Evolutionary conservation across 2,888 invertebrate genomes (phyloP).

Genomic region (Sarcophaga subvicina): DNA sequence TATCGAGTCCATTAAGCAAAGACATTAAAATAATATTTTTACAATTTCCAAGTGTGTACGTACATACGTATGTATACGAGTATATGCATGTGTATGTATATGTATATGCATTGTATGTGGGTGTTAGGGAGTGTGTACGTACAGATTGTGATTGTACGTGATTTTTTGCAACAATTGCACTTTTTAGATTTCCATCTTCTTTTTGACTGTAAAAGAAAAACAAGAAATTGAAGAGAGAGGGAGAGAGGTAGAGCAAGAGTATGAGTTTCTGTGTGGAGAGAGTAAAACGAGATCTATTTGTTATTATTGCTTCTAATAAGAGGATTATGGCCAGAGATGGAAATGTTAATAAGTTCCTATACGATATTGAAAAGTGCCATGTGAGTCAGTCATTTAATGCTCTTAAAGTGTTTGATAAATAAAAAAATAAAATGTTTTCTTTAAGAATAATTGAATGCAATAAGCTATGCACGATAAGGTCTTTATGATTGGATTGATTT

Average conservation of each 20-base stretch:
- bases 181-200: constrained; percentile 12
- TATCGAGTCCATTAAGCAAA: constrained; percentile 52
- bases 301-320: constrained; percentile 46
- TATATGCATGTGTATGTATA: too few species aligned
- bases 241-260: background rate
- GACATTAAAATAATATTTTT: constrained; percentile 58
- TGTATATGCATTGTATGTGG: background rate
- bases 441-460: too few species aligned
- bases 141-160: constrained; percentile 48
- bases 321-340: constrained; percentile 52
- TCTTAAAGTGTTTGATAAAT: too few species aligned
- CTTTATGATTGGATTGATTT: too few species aligned
- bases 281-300: background rate
- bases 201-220: background rate
- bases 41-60: constrained; percentile 6
- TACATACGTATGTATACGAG: too few species aligned
- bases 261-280: too few species aligned
- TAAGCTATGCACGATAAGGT: too few species aligned
- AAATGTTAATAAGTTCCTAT: too few species aligned
- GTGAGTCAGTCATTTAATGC: too few species aligned
- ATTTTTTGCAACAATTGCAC: constrained; percentile 65
- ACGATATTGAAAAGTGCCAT: too few species aligned
- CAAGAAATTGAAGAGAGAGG: background rate
- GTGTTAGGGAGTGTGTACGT: background rate
- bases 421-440: too few species aligned